phyloP scores from a whole-genome alignment of 1,140 invertebrate species.

The Chironomus striatipennis region DNA sequence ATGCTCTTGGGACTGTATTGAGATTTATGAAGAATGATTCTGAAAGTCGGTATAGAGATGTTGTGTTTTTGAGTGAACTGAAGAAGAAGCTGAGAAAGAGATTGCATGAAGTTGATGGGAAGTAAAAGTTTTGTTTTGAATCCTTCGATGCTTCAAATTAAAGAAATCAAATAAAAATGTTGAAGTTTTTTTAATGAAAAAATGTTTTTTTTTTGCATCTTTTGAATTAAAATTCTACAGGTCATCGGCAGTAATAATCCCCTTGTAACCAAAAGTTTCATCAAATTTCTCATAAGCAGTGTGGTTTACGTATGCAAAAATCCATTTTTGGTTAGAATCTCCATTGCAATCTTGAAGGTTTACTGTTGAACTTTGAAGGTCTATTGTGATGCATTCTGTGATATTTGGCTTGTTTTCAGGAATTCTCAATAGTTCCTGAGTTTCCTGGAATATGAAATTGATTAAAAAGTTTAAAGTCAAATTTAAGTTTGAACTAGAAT shows the following conservation, averaged over 20 bases:
- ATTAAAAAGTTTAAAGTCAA: neutral
- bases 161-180: too few species aligned
- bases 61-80: neutral
- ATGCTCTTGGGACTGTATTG: neutral
- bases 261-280: neutral
- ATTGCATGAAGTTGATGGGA: neutral
- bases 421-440: neutral
- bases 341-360: neutral
- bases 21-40: conserved; percentile 17
- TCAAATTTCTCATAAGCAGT: conserved; percentile 24
- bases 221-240: too few species aligned
- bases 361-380: neutral
- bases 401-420: neutral
- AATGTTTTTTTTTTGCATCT: too few species aligned
- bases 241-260: neutral
- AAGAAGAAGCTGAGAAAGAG: neutral
- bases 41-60: neutral
- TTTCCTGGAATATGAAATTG: neutral
- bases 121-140: too few species aligned
- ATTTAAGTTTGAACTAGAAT: neutral
- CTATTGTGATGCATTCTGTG: neutral
- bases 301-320: conserved; percentile 33
- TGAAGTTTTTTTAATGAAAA: too few species aligned
- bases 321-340: conserved; percentile 30
- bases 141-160: too few species aligned